Evolutionary conservation across 2,113 vertebrate genomes (phyloP).

Genomic region (Eulemur rufifrons): DNA sequence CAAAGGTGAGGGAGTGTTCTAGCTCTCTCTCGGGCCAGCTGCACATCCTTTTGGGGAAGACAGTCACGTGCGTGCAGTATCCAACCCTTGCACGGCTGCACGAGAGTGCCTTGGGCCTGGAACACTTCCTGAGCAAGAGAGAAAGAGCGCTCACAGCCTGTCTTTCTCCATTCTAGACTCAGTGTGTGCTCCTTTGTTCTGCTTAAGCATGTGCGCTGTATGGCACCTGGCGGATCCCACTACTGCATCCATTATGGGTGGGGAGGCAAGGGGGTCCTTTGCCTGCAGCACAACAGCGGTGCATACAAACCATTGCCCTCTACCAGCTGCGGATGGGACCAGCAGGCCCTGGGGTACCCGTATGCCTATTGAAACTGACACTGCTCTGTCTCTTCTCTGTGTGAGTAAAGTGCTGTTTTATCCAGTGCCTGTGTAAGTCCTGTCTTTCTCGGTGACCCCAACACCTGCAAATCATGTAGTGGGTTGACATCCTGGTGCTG

Average conservation of each 20-base stretch:
- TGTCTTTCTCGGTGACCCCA: background rate
- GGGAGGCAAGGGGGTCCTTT: background rate
- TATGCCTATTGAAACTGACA: background rate
- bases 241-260: background rate
- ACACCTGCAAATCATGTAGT: background rate
- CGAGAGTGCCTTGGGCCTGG: background rate
- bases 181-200: background rate
- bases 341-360: background rate
- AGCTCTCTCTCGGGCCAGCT: background rate
- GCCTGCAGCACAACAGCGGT: background rate
- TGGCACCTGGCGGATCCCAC: background rate
- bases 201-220: background rate
- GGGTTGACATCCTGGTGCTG: background rate
- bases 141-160: background rate
- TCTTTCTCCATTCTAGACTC: background rate
- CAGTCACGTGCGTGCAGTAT: background rate
- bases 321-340: too few species aligned
- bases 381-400: background rate
- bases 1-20: background rate
- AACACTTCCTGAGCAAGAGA: background rate
- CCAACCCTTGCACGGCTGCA: background rate
- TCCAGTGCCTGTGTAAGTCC: background rate
- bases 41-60: background rate
- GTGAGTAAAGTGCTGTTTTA: background rate
- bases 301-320: background rate